phyloP scores from a whole-genome alignment of 1,140 invertebrate species.

The Gryon sp. region DNA sequence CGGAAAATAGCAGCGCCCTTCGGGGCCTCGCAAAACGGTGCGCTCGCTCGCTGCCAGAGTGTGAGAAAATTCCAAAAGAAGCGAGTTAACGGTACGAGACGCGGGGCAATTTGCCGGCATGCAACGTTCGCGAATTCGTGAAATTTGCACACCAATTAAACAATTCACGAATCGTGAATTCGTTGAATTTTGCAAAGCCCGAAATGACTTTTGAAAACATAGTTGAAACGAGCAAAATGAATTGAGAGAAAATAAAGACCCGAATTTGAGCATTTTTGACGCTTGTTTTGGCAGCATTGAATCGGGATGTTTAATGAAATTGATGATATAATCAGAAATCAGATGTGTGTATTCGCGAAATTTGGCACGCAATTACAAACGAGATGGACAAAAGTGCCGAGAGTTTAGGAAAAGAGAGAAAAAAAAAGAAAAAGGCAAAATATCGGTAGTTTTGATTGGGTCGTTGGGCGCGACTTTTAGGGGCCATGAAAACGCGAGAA shows the following conservation, averaged over 20 bases:
- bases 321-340: slow-evolving; percentile 38
- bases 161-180: slow-evolving; percentile 7
- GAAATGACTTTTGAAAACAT: too few relatives aligned
- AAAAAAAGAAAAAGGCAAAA: not conserved
- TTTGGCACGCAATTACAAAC: slow-evolving; percentile 22
- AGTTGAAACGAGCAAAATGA: too few relatives aligned
- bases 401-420: too few relatives aligned
- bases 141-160: slow-evolving; percentile 35
- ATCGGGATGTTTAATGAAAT: slow-evolving; percentile 22
- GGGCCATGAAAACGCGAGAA: slow-evolving; percentile 22
- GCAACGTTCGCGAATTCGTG: slow-evolving; percentile 17
- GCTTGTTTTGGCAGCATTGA: slow-evolving; percentile 18
- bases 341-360: not conserved
- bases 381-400: too few relatives aligned
- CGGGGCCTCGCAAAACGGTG: too few relatives aligned
- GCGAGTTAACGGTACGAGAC: slow-evolving; percentile 47
- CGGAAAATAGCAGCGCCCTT: slow-evolving; percentile 67
- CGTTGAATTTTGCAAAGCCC: too few relatives aligned
- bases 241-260: too few relatives aligned
- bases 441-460: slow-evolving; percentile 13
- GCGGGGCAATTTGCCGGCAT: slow-evolving; percentile 35
- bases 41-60: slow-evolving; percentile 23
- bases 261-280: too few relatives aligned
- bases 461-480: slow-evolving; percentile 32
- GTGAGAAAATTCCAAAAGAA: slow-evolving; percentile 69